Percentiles rank a stretch among this genome's conserved stretches.
Conservation (phyloP, 1,140 invertebrate species). For the Drosophila sucinea region DNA sequence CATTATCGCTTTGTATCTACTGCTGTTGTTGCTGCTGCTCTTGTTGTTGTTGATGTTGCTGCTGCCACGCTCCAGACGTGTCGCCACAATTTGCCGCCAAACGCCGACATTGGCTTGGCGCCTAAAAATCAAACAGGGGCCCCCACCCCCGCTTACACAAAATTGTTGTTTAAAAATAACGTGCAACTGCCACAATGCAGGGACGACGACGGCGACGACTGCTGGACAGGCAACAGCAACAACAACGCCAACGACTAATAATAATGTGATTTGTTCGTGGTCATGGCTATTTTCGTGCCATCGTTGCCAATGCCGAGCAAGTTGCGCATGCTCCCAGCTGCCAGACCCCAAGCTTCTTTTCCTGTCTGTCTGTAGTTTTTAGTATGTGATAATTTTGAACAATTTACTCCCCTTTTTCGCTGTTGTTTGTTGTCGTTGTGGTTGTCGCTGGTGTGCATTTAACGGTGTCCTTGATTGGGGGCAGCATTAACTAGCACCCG, state of each 20-base stretch:
- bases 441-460: slow-evolving; percentile 30
- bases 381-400: slow-evolving; percentile 79
- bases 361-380: slow-evolving; percentile 44
- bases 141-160: slow-evolving; percentile 36
- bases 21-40: slow-evolving; percentile 37
- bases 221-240: slow-evolving; percentile 1
- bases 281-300: slow-evolving; percentile 51
- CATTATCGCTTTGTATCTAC: slow-evolving; percentile 53
- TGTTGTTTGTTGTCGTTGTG: slow-evolving; percentile 20
- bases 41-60: slow-evolving; percentile 26
- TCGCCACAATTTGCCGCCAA: slow-evolving; percentile 82
- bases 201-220: slow-evolving; percentile 5
- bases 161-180: slow-evolving; percentile 67
- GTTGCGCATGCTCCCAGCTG: slow-evolving; percentile 23
- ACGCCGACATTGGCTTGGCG: slow-evolving; percentile 67
- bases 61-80: slow-evolving; percentile 79
- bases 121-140: slow-evolving; percentile 76
- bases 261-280: slow-evolving; percentile 73
- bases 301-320: slow-evolving; percentile 22
- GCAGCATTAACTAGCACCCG: not conserved
- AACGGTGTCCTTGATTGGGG: slow-evolving; percentile 73
- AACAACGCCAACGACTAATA: slow-evolving; percentile 36
- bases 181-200: slow-evolving; percentile 53
- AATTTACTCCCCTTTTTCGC: slow-evolving; percentile 68
- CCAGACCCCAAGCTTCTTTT: slow-evolving; percentile 16